These are phyloP conservation scores for Gonioctena quinquepunctata DNA, from an alignment of 1,140 invertebrate genomes.

Conservation along the genomic window DNA sequence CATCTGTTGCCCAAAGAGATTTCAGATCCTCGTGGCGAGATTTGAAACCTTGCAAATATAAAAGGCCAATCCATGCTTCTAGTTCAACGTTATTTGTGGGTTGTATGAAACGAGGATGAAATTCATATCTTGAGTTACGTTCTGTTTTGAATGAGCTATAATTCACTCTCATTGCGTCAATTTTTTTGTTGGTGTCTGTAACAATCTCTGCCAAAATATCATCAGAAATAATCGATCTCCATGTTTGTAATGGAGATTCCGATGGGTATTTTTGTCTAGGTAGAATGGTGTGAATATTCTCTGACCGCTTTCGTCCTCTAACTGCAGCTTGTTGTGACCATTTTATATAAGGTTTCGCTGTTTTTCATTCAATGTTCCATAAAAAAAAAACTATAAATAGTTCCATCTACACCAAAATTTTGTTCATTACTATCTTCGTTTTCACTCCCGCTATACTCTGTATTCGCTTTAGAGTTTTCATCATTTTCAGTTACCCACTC, in stretches of 20 bases:
- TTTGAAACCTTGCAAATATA: conserved; percentile 5
- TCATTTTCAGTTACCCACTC: too few species aligned
- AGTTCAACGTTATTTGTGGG: not conserved
- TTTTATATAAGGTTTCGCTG: not conserved
- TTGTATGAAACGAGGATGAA: not conserved
- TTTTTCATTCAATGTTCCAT: not conserved
- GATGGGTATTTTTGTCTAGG: not conserved
- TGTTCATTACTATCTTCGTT: not conserved
- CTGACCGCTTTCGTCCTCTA: too few species aligned
- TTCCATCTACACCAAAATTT: not conserved
- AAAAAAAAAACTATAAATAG: not conserved
- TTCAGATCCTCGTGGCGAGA: conserved; percentile 9
- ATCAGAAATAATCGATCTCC: not conserved
- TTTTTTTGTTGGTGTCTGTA: not conserved
- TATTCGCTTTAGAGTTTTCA: too few species aligned
- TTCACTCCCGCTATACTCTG: not conserved
- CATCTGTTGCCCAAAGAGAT: conserved; percentile 16
- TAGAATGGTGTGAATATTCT: too few species aligned
- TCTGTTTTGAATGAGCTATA: not conserved
- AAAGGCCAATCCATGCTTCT: not conserved
- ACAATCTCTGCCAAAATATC: not conserved
- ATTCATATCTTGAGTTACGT: not conserved
- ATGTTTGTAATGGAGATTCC: not conserved
- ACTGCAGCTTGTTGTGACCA: not conserved
- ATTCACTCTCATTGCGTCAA: not conserved